Base-by-base conservation (phyloP, 1,140 invertebrate species). In the Musca vetustissima region DNA sequence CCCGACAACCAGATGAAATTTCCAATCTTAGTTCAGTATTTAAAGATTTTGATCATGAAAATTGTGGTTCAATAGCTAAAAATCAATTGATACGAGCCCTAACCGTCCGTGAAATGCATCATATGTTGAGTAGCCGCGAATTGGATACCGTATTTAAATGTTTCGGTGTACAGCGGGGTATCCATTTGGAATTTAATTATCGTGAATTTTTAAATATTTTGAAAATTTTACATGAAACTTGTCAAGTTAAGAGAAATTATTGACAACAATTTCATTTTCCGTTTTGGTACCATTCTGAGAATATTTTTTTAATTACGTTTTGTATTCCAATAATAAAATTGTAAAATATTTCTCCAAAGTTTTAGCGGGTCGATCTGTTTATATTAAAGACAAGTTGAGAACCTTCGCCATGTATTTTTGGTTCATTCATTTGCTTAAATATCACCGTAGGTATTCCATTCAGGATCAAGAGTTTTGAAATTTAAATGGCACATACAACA, bases 111-210 rank as follows among this genome's bases (percentile, higher is more conserved):
- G 84, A 85, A 48, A 85, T 91, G 84, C 80, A 88, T 64, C 76
- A 84, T 68, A 76, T 87, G 70, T 76, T 91, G 6, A 88, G 86
- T 50, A 84, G 80, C 13, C 85, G 84, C 11, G 89, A 91, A 78
- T 81, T 90, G 1, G 87, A 90, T 64, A 80, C 86, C 6, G 73
- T 91, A 59, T 87, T 87, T 79, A 90, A 90, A 81, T 89, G 89
- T 75, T 91, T 91, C 75, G 85, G 86, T 17, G 85, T 87, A 24
- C 83, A 86, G 72, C 83, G 86, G 61, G 87, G 85, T 25, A 66
- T 80, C 49, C 75, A 74, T 36, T 25, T 82, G 67, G 80, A 82
- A 67, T 72, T 82, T 32, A 79, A 82, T 61, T 82, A 82, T 59
- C 77, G 80, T 1, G 76, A 80, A 19, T 82, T 82, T 69, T 71